Base-by-base conservation (phyloP, 2,797 vertebrate species). In the Triplophysa bombifrons region DNA sequence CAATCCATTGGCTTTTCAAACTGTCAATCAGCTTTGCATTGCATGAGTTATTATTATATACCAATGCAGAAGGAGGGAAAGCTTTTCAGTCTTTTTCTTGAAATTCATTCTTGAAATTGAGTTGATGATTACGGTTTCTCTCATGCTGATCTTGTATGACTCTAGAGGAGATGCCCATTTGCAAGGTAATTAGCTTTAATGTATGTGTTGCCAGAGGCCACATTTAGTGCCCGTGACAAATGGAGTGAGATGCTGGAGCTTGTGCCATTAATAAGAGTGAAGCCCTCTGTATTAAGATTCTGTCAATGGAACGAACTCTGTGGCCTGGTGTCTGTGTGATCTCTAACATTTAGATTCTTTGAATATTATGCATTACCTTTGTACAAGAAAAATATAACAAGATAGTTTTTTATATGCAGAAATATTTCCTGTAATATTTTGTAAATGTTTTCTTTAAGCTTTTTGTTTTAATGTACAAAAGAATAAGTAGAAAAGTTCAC, bases 1-100 rank as follows among this genome's bases (percentile, higher is more conserved):
- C 91, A 88, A 89, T 91, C 90, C 90, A 89, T 88, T 87, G 88
- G 87, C 89, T 87, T 91, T 90, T 89, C 87, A 86, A 89, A 80
- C 85, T 89, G 91, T 90, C 90, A 89, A 64, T 92, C 88, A 90
- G 75, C 56, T 86, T 84, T 85, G 89, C 89, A 89, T 86, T 87
- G 86, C 80, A 44, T 74, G 84, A 85, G 84, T 74, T 78, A 74
- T 85, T 14, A 48, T 85, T 48, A 48, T 48, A 82, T 83, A 88
- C 86, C 91, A 91, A 91, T 46, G 76, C 48, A 11, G 48, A 90
- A 85, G 80, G 83, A 68, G 10, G 41, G 41, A 11, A 41, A 11
- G 41, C 10, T 41, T 41, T 41, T 41, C 10, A 38, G 41, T 41
- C 4, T 41, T 41, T 41, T 76, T n/a, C 41, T 66, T 64, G 27